Percentiles rank a stretch among this genome's conserved stretches.
Evolutionary conservation across 2,113 vertebrate species (phyloP).

Genomic region (Rostratula benghalensis): DNA sequence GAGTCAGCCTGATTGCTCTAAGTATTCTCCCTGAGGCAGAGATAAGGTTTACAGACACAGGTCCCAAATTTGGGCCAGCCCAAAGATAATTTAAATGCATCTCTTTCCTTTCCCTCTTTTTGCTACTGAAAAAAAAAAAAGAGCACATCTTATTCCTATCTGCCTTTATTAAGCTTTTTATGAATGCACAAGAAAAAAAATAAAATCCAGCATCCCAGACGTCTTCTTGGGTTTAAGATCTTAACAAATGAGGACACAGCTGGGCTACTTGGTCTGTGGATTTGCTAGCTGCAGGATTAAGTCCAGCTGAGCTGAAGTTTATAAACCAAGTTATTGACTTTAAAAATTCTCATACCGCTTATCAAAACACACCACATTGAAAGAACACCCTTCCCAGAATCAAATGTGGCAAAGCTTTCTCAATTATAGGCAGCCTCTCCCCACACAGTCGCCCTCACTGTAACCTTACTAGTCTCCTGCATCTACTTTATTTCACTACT

Average conservation of each 20-base stretch:
- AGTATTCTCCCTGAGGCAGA: conserved; percentile 27
- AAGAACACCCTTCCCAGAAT: conserved; percentile 50
- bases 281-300: conserved; percentile 67
- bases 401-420: conserved; percentile 56
- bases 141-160: conserved; percentile 33
- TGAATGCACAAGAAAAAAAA: background rate
- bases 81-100: conserved; percentile 37
- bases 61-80: conserved; percentile 30
- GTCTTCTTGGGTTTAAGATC: conserved; percentile 62
- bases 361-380: conserved; percentile 66
- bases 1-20: conserved; percentile 18
- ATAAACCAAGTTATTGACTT: conserved; percentile 69
- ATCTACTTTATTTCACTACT: conserved; percentile 48
- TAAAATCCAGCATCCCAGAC: conserved; percentile 21
- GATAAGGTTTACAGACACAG: conserved; percentile 32
- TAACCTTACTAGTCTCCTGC: background rate
- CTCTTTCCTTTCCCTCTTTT: background rate
- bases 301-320: conserved; percentile 65
- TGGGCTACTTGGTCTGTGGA: conserved; percentile 62
- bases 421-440: conserved; percentile 47
- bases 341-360: conserved; percentile 65
- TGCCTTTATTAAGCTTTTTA: conserved; percentile 44
- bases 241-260: conserved; percentile 70
- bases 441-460: background rate
- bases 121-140: background rate